Evolutionary conservation across 1,140 invertebrate species (phyloP).

Genomic region (Zaprionus lachaisei): DNA sequence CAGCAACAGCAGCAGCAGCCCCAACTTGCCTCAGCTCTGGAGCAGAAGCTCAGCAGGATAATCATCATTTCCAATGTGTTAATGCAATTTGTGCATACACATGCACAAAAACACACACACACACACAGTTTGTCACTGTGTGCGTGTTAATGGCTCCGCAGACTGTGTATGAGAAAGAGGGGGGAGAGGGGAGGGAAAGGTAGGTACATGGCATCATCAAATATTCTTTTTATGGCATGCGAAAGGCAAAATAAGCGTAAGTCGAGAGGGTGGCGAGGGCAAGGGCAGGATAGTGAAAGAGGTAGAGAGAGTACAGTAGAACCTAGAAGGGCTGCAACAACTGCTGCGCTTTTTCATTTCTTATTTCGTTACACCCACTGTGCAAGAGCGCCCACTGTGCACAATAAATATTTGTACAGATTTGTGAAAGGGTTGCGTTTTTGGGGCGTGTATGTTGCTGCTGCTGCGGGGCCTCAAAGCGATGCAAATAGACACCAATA

Average conservation of each 20-base stretch:
- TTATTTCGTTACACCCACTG: constrained; percentile 4
- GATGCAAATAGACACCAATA: neutral
- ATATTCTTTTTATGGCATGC: constrained; percentile 51
- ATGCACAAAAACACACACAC: neutral
- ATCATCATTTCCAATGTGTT: constrained; percentile 64
- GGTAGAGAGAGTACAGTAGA: constrained; percentile 28
- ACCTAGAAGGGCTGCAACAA: neutral
- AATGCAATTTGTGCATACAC: constrained; percentile 51
- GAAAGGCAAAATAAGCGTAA: constrained; percentile 1
- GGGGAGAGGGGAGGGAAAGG: neutral
- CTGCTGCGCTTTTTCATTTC: neutral
- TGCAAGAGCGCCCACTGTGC: constrained; percentile 23
- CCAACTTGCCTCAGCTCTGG: constrained; percentile 1
- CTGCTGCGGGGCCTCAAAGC: constrained; percentile 25
- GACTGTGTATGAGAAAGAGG: neutral
- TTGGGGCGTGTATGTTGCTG: constrained; percentile 24
- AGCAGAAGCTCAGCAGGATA: constrained; percentile 40
- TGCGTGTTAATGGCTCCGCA: constrained; percentile 27
- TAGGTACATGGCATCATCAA: constrained; percentile 35
- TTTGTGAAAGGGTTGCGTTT: constrained; percentile 46
- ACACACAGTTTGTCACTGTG: constrained; percentile 11
- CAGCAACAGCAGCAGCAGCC: constrained; percentile 25
- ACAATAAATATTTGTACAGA: constrained; percentile 58
- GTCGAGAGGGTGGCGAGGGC: neutral
- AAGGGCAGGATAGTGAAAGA: neutral